Evolutionary conservation across 1,140 invertebrate genomes (phyloP).

Genomic region (Papilio helenus): DNA sequence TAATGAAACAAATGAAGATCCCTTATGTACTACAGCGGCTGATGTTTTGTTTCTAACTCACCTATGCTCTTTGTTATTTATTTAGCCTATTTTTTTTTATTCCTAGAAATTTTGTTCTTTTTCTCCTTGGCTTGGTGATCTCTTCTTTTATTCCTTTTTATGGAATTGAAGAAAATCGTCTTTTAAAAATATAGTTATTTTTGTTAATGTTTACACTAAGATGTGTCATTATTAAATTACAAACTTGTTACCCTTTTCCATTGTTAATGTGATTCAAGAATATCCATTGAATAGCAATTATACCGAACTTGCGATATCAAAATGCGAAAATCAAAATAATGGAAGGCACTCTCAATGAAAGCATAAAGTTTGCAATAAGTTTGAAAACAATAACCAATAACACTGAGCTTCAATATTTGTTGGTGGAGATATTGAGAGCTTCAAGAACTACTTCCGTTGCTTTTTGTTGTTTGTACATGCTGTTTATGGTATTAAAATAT

Average conservation of each 20-base stretch:
- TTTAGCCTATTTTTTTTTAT: background rate
- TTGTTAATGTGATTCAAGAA: background rate
- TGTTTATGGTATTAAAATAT: constrained; percentile 12
- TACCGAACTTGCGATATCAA: background rate
- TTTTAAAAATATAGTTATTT: too few relatives aligned
- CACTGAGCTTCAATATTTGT: constrained; percentile 48
- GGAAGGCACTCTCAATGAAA: constrained; percentile 1
- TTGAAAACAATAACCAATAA: constrained; percentile 50
- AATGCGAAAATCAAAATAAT: constrained; percentile 29
- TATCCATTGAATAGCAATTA: background rate
- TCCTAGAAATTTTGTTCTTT: background rate
- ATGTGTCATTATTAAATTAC: too few relatives aligned
- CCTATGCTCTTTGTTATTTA: background rate
- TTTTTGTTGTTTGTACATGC: constrained; percentile 10
- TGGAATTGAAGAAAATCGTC: too few relatives aligned
- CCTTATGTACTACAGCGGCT: constrained; percentile 5
- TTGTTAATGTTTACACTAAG: too few relatives aligned
- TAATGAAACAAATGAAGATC: constrained; percentile 16
- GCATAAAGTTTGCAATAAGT: constrained; percentile 44
- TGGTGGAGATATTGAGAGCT: constrained; percentile 42
- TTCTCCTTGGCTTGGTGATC: background rate
- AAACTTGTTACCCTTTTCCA: background rate
- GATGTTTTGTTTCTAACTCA: background rate
- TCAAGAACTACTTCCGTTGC: constrained; percentile 26
- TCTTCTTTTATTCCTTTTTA: background rate